Base-by-base conservation (phyloP, 2,113 vertebrate species). In the Ornithorhynchus anatinus region DNA sequence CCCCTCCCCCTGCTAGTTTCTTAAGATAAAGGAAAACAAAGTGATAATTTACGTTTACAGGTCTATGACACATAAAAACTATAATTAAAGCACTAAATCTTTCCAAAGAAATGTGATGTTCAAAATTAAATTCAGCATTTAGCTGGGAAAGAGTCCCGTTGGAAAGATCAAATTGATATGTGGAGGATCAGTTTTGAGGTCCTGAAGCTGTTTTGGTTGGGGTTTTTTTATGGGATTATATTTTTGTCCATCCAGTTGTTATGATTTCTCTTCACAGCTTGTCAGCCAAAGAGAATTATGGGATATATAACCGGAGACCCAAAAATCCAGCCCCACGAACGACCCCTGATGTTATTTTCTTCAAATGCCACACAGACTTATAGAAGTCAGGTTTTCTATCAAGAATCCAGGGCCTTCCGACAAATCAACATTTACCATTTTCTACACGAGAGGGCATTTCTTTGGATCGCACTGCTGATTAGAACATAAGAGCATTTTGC, bases 51-150 rank as follows among this genome's bases (percentile, higher is more conserved):
- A 82, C 20, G 35, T 59, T 86, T 84, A 67, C 54, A 53, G 61
- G 76, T 72, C 25, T 39, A 6, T 3, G 23, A 84, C 62, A 69
- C 23, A 77, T 70, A 80, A 82, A 81, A 89, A 89, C 84, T 83
- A 65, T 76, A 80, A 86, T 86, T 89, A 82, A 89, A 88, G 69
- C 69, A 83, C 69, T 84, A 82, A 75, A 71, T 89, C 79, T 90
- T 69, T 82, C 60, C 42, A 80, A 86, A 88, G 54, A 80, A 84
- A 78, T 58, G 43, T 58, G 59, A 81, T 69, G 22, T 43, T 60
- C 19, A 17, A 71, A 85, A 82, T 68, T 58, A 77, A 89, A 86
- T 31, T 84, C 47, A 38, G 42, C 40, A 81, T 66, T 90, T 88
- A 84, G 37, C 6, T 16, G 43, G 9, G 23, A 80, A 67, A 57